Base-by-base conservation (phyloP, 2,888 invertebrate genomes). In the Andrena chrysosceles region DNA sequence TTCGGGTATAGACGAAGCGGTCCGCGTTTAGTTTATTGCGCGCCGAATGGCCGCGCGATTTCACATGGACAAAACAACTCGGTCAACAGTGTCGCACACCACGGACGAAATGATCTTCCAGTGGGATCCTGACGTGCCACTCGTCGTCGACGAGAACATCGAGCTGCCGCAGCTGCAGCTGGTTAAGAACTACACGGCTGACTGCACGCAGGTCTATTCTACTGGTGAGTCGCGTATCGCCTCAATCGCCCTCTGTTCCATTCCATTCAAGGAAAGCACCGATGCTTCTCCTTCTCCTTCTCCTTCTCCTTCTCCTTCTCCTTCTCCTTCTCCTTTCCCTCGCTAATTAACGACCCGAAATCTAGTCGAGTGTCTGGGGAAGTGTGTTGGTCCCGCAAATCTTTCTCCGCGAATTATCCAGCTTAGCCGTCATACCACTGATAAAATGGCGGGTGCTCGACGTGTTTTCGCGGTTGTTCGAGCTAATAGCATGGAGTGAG, bases 91-190 rank as follows among this genome's bases (percentile, higher is more conserved):
- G 91, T 98, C 98, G 0, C 98, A 98, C 94, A 99, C 98, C 33
- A 98, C 98, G 16, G 98, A 98, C 90, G 98, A 98, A 95, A 96
- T 99, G 95, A 96, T 98, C 88, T 98, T 98, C 94, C 97, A 98
- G 94, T 98, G 98, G 98, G 97, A 98, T 93, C 97, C 97, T 48
- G 97, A 97, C 66, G 97, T 98, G 72, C 98, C 98, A 0, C 95
- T 98, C 77, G 98, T 97, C 69, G 98, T 98, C 33, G 98, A 98
- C 91, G 97, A 97, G 92, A 96, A 98, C 94, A 98, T 98, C 81
- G 98, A 98, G 94, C 94, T 99, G 91, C 98, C 98, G 0, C 98
- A 98, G 93, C 95, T 98, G 89, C 96, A 96, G 91, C 95, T 98
- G 90, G 97, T 98, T 54, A 97, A 97, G 94, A 98, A 98, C 94